Evolutionary conservation across 2,888 invertebrate species (phyloP), one percentile per base, ranked within the genome.

Genomic region (Heliconius aoede): DNA sequence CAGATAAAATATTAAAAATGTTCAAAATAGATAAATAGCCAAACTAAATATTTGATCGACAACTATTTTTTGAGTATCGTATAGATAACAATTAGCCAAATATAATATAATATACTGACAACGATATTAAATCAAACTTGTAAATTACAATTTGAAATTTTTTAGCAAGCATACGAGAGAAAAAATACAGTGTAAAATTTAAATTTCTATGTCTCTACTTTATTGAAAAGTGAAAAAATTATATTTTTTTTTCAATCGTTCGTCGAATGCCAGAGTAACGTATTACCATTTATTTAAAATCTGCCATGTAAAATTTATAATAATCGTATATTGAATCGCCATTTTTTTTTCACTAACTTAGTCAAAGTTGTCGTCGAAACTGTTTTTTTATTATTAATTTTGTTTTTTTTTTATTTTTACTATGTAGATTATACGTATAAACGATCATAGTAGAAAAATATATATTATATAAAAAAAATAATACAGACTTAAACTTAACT

Each of bases 31-130:
- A 4, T 1, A 28, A 24, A 55, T 32, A 32, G 1, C n/a, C 32
- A 69, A 69, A 18, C n/a, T 8, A 32, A 69, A 69, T n/a, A 4
- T n/a, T 69, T 24, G 69, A 30, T n/a, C 30, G 69, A 69, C 8
- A 69, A 55, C 69, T 55, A 69, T 55, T 30, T 69, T 55, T 69
- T 55, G 55, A 69, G 55, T 55, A 69, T 3, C 28, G 15, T 26
- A n/a, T n/a, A n/a, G n/a, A n/a, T 26, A 32, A 40, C 13, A 65
- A 46, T 51, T 40, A 40, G 15, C 4, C 13, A 40, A 40, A 1
- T 18, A 46, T 36, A 46, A 46, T 46, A 40, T 40, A 40, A 36
- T 65, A 32, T n/a, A 64, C 1, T 4, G 4, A 28, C 4, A 26
- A 11, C 9, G 3, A 30, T 30, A 30, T 11, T 15, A 28, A 28